Percentiles rank a stretch among this genome's conserved stretches.
Conservation (phyloP, 1,140 invertebrate genomes). For the Aphaenogaster floridana region DNA sequence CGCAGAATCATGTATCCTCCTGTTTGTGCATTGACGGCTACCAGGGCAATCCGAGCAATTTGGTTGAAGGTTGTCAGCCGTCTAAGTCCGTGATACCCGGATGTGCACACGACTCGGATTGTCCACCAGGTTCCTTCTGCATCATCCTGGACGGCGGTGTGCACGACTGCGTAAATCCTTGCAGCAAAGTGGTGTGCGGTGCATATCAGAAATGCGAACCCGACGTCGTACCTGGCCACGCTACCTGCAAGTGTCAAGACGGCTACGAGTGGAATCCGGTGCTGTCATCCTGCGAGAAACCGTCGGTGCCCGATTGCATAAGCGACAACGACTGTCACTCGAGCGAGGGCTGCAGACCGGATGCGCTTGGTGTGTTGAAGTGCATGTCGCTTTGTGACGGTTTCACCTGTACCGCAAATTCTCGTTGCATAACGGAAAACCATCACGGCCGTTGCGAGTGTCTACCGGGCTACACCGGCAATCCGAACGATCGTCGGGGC, state of each 20-base stretch:
- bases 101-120: slow-evolving; percentile 92
- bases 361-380: slow-evolving; percentile 94
- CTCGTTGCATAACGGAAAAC: slow-evolving; percentile 91
- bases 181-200: slow-evolving; percentile 92
- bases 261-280: slow-evolving; percentile 94
- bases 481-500: slow-evolving; percentile 95
- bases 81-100: slow-evolving; percentile 86
- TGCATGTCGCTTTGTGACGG: slow-evolving; percentile 92
- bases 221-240: slow-evolving; percentile 88
- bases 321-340: slow-evolving; percentile 91
- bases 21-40: slow-evolving; percentile 95
- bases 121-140: slow-evolving; percentile 89
- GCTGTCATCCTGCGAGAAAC: slow-evolving; percentile 93
- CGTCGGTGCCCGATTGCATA: slow-evolving; percentile 93
- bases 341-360: slow-evolving; percentile 91
- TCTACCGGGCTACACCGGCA: slow-evolving; percentile 92
- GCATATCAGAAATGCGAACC: slow-evolving; percentile 93
- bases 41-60: slow-evolving; percentile 92
- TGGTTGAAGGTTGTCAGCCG: slow-evolving; percentile 92
- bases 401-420: slow-evolving; percentile 94
- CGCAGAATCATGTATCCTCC: slow-evolving; percentile 93
- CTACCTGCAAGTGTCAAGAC: slow-evolving; percentile 92
- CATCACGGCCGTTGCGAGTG: slow-evolving; percentile 94
- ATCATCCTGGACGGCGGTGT: slow-evolving; percentile 88
- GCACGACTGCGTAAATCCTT: slow-evolving; percentile 92